phyloP scores from a whole-genome alignment of 2,797 vertebrate genomes.

The Hipposideros larvatus region DNA sequence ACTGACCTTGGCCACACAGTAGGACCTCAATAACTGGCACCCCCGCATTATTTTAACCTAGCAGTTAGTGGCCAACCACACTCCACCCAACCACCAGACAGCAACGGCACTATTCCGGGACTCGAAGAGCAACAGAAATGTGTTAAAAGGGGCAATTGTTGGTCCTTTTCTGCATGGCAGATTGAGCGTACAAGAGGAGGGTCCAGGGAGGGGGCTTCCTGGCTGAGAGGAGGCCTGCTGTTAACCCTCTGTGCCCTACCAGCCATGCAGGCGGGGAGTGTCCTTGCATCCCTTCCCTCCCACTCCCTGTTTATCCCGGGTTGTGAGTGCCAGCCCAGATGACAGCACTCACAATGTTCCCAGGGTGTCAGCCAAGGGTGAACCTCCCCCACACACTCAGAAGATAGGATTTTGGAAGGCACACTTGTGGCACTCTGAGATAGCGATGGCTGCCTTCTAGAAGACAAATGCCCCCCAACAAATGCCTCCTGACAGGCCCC shows the following conservation, averaged over 20 bases:
- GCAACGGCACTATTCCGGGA: neutral
- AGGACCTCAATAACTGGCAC: neutral
- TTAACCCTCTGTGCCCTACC: neutral
- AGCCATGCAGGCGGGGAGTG: neutral
- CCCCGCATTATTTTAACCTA: neutral
- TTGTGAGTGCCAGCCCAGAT: constrained; percentile 16
- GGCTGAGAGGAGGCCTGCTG: fast-evolving
- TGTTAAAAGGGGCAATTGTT: neutral
- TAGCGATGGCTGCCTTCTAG: constrained; percentile 73
- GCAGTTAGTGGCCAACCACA: neutral
- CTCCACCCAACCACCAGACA: neutral
- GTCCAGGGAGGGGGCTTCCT: neutral
- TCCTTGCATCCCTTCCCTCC: neutral
- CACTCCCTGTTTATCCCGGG: neutral
- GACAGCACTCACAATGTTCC: constrained; percentile 60
- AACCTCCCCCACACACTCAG: constrained; percentile 71
- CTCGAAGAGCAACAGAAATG: neutral
- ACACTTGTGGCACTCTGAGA: constrained; percentile 54
- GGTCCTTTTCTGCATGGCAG: neutral
- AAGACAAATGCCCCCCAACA: constrained; percentile 79
- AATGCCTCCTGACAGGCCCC: constrained; percentile 75
- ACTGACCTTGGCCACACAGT: neutral
- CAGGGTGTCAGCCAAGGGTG: constrained; percentile 81
- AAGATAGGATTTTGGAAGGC: constrained; percentile 75
- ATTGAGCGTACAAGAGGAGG: too few relatives aligned